Evolutionary conservation across 2,888 invertebrate genomes (phyloP).

Genomic region (Cataglyphis cursor): DNA sequence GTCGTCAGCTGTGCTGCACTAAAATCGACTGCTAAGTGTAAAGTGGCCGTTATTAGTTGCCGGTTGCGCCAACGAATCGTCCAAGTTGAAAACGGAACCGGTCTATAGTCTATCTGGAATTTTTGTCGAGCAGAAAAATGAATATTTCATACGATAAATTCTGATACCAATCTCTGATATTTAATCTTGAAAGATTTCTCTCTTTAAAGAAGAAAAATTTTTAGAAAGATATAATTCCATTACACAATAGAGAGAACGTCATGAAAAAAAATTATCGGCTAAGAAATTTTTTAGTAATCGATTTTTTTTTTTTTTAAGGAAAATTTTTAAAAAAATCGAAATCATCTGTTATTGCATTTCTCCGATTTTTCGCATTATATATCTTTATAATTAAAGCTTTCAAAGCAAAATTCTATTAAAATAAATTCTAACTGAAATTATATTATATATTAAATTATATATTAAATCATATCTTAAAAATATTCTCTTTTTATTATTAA

Average conservation of each 20-base stretch:
- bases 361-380: no score
- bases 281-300: neutral
- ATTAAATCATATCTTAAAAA: no score
- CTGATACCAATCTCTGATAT: neutral
- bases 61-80: slow-evolving; percentile 44
- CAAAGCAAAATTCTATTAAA: neutral
- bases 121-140: slow-evolving; percentile 40
- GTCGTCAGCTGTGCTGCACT: slow-evolving; percentile 83
- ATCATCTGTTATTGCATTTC: neutral
- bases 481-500: no score
- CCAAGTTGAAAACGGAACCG: slow-evolving; percentile 48
- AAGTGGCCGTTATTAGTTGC: slow-evolving; percentile 68
- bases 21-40: slow-evolving; percentile 66
- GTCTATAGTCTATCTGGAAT: slow-evolving; percentile 45
- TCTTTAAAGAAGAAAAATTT: neutral
- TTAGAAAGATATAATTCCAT: neutral
- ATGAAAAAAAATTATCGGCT: no score
- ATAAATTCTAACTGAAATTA: neutral
- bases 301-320: neutral
- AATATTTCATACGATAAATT: neutral
- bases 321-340: neutral
- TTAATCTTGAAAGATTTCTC: neutral
- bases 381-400: neutral
- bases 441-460: no score
- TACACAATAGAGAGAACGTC: no score